Evolutionary conservation across 2,888 invertebrate species (phyloP), one percentile per base, ranked within the genome.

Genomic region (Nomada ferruginata): DNA sequence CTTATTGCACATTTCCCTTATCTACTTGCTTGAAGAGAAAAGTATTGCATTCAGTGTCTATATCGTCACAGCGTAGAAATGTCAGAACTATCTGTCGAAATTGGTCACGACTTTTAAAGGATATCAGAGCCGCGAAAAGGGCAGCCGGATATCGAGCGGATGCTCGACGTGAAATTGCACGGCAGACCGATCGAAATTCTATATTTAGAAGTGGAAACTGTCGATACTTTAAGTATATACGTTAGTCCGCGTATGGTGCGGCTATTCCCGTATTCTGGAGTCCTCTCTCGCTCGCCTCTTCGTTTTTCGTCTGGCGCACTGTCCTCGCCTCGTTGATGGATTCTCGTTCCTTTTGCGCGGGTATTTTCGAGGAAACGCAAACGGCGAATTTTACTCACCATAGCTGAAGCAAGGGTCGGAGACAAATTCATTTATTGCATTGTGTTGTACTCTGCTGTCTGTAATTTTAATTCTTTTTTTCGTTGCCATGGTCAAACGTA

Each of bases 191-290:
- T 87, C 85, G 85, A 88, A 89, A 87, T 85, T 82, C 85, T 90
- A 90, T 87, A 89, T 87, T 88, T 89, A 90, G 85, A 79, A 63
- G 69, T 76, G 73, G 80, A 76, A 84, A 79, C 77, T 70, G 81
- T 81, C 77, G 68, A 70, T 69, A 72, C 76, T 68, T 59, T 69
- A 52, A 61, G 80, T 76, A 77, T 80, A 66, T 86, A 82, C 79
- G 70, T 36, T 36, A 7, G 36, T 36, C 80, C 79, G 63, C 83
- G 83, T 84, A 88, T 66, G 83, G 85, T 65, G 29, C 60, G 53
- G 83, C 87, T 88, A 88, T 88, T 88, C 84, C 79, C 82, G 88
- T 88, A 85, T 83, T 84, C 82, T 69, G 74, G 77, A 53, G 79
- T 87, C 68, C 61, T 65, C 72, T 70, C 79, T 81, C 47, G 64